Evolutionary conservation across 1,140 invertebrate genomes (phyloP), one percentile per base, ranked within the genome.

Genomic region (Drosophila gunungcola): DNA sequence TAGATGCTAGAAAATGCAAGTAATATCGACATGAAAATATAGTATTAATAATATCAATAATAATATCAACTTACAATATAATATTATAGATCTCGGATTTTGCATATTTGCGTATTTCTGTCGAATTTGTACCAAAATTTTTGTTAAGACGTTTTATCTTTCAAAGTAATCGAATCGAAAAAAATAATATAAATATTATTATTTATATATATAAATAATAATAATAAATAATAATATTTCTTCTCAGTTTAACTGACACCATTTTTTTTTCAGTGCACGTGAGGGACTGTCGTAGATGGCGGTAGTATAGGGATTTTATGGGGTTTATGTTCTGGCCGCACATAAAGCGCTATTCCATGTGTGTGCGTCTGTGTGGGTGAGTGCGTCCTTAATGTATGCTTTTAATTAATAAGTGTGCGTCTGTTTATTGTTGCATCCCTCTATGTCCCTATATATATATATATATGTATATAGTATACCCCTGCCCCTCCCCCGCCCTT

Each of bases 321-420:
- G 68, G 56, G 61, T 58, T 63, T 72, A 76, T 64, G 55, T 52
- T 80, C 55, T 67, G 61, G 82, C 60, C 74, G 74, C 79, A 74
- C 79, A 86, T 86, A 86, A 86, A 88, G 77, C 45, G 49, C 82
- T 52, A 60, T 82, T 64, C 67, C 54, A 63, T 73, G 72, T 73
- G 54, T 49, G 34, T 21, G 16, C 13, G 5, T 36, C 61, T 53
- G 53, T 60, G 36, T 56, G 38, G 38, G 56, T 13, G 58, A 51
- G 57, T 34, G 57, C 46, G 58, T 57, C 73, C 69, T 61, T 74
- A 74, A 78, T 78, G 74, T 80, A 74, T 84, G 82, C 69, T 83
- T 82, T 86, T 86, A 86, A 86, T 86, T 86, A 86, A 86, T 86
- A 86, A 88, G 74, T 88, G 75, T 67, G 58, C 56, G 73, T 56